Conservation (phyloP, 2,888 invertebrate genomes). For the Drosophila differens region DNA sequence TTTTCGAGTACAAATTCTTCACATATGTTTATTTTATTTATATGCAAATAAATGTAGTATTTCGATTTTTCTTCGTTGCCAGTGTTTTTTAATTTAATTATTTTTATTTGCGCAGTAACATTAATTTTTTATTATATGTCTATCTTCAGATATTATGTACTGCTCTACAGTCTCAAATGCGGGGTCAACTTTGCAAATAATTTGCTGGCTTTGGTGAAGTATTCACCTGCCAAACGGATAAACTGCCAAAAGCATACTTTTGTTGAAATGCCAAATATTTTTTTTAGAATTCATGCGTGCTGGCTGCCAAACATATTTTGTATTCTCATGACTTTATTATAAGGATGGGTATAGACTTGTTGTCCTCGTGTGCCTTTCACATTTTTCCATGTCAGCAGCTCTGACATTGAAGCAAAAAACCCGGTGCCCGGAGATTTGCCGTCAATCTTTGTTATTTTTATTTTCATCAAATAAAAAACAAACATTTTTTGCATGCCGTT, state of each 20-base stretch:
- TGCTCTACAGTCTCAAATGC: background rate
- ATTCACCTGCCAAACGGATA: background rate
- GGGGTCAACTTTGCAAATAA: background rate
- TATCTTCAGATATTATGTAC: background rate
- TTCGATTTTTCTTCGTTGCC: background rate
- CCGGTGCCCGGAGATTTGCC: background rate
- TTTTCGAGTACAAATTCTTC: background rate
- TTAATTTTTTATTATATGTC: background rate
- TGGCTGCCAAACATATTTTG: conserved; percentile 31
- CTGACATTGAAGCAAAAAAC: conserved; percentile 42
- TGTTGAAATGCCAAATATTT: conserved; percentile 20
- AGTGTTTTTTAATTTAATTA: background rate
- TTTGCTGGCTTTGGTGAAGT: background rate
- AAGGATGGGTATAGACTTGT: background rate
- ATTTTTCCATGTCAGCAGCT: conserved; percentile 61
- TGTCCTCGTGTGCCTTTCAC: conserved; percentile 5
- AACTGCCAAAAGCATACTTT: background rate
- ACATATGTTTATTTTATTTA: too few species aligned
- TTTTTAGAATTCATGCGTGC: conserved; percentile 6
- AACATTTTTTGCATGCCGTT: conserved; percentile 64
- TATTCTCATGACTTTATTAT: conserved; percentile 33
- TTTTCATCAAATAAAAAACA: conserved; percentile 49
- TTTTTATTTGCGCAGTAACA: background rate
- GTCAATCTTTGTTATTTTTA: conserved; percentile 5
- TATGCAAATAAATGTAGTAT: too few species aligned